Base-by-base conservation (phyloP, 2,113 vertebrate species). In the Proterorhinus semilunaris region DNA sequence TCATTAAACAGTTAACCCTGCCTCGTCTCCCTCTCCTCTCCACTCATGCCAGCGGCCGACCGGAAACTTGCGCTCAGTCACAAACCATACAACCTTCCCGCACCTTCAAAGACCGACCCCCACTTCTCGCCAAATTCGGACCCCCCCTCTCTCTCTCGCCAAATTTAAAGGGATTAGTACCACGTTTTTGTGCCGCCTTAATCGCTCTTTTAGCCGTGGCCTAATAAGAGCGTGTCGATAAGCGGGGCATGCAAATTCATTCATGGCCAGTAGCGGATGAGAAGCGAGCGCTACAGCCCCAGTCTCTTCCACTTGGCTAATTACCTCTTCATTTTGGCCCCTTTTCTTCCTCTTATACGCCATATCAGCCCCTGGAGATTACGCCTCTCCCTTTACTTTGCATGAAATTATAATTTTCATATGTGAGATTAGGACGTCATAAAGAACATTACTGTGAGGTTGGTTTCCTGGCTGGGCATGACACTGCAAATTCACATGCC, bases 91-190 rank as follows among this genome's bases (percentile, higher is more conserved):
- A 70, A 89, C 88, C 88, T 86, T 88, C 80, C 50, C 84, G 68
- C 88, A 93, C 92, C 93, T 93, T 91, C 87, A 89, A 90, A 36
- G 27, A 36, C 27, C 27, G 86, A 90, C 90, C 90, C 90, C 78
- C 79, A 57, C 90, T 88, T 71, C 75, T 57, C 7, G 4, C 55
- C 55, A 42, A 58, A 58, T 36, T 58, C 27, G 17, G 6, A 42
- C 27, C 55, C 55, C 27, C 55, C 55, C 21, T 21, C 21, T n/a
- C n/a, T 8, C 90, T 90, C 78, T 58, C 57, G 86, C 91, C 92
- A 91, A 89, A 83, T 94, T 92, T 93, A 94, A 94, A 94, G 90
- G 92, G 92, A 93, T 94, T 94, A 94, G 89, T 91, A 89, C 90
- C 88, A 92, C 90, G 91, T 92, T 61, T 94, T 93, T 93, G 91